A percentile compares a stretch with the other conserved stretches of the same genome.
Evolutionary conservation across 92 coral and sea anemone genomes (phyloP).

Genomic region (Epizoanthus rinbou): DNA sequence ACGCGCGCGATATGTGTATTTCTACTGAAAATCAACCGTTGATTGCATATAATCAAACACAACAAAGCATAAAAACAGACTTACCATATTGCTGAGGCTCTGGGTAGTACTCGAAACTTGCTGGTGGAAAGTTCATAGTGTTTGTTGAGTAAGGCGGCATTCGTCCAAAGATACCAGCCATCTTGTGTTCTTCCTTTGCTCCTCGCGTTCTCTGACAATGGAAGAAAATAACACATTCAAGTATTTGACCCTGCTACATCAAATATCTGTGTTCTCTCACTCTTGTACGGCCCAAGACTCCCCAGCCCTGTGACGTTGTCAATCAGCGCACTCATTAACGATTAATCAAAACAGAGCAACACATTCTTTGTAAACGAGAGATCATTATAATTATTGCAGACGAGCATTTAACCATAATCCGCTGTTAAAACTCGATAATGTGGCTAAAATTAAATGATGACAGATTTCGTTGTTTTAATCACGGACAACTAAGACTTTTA

Average conservation of each 20-base stretch:
- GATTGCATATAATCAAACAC: neutral
- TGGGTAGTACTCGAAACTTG: conserved; percentile 78
- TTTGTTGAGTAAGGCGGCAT: conserved; percentile 87
- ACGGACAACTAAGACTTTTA: conserved; percentile 6
- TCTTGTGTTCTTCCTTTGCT: conserved; percentile 32
- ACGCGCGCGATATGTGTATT: neutral
- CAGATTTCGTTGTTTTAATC: conserved; percentile 37
- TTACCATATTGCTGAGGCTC: conserved; percentile 63
- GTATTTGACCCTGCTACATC: conserved; percentile 42
- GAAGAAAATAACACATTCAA: conserved; percentile 40
- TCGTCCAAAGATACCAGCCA: conserved; percentile 90
- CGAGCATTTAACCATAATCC: conserved; percentile 47
- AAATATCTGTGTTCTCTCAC: conserved; percentile 44
- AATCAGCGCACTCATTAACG: conserved; percentile 41
- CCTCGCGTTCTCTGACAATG: conserved; percentile 20
- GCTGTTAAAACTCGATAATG: conserved; percentile 50
- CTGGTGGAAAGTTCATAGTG: conserved; percentile 77
- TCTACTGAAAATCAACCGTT: neutral
- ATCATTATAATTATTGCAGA: conserved; percentile 31
- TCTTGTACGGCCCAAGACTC: conserved; percentile 15
- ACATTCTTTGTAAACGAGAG: conserved; percentile 36
- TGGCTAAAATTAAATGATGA: conserved; percentile 47
- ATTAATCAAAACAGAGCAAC: conserved; percentile 42
- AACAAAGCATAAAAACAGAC: neutral
- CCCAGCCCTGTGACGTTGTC: conserved; percentile 38